Evolutionary conservation across 2,888 invertebrate species (phyloP).

Genomic region (Callyntrura guangdongensis): DNA sequence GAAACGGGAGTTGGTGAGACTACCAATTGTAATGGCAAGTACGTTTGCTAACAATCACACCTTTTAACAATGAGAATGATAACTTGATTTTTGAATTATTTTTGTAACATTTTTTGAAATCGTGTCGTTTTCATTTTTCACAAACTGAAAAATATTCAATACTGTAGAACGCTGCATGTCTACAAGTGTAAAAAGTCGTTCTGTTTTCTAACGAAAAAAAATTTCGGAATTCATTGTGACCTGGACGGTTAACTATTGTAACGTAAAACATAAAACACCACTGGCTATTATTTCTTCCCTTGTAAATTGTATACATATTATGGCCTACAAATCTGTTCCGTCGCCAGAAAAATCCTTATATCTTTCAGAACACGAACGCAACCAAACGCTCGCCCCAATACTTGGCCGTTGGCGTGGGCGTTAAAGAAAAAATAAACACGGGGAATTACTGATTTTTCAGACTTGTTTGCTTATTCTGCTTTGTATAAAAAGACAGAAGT

Average conservation of each 20-base stretch:
- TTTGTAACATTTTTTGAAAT: neutral
- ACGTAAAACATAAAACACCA: neutral
- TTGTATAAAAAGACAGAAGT: neutral
- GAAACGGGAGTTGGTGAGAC: neutral
- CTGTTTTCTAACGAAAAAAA: too few species aligned
- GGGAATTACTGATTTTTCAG: conserved; percentile 31
- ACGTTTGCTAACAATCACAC: neutral
- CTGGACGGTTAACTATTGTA: too few species aligned
- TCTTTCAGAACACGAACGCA: neutral
- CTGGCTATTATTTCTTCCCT: neutral
- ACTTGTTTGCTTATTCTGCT: conserved; percentile 43
- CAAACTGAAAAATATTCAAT: neutral
- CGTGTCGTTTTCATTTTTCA: neutral
- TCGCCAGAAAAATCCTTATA: neutral
- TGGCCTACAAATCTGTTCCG: conserved; percentile 25
- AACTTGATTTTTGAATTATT: neutral
- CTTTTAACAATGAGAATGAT: too few species aligned
- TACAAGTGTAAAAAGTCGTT: neutral
- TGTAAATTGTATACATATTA: neutral
- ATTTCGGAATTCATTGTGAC: too few species aligned
- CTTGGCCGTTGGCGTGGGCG: conserved; percentile 56
- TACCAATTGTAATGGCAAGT: conserved; percentile 9
- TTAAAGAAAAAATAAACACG: conserved; percentile 60
- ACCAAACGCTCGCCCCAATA: neutral
- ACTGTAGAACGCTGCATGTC: too few species aligned